A percentile compares a stretch with the other conserved stretches of the same genome.
phyloP scores from a whole-genome alignment of 2,113 vertebrate species.

The Gambusia affinis region DNA sequence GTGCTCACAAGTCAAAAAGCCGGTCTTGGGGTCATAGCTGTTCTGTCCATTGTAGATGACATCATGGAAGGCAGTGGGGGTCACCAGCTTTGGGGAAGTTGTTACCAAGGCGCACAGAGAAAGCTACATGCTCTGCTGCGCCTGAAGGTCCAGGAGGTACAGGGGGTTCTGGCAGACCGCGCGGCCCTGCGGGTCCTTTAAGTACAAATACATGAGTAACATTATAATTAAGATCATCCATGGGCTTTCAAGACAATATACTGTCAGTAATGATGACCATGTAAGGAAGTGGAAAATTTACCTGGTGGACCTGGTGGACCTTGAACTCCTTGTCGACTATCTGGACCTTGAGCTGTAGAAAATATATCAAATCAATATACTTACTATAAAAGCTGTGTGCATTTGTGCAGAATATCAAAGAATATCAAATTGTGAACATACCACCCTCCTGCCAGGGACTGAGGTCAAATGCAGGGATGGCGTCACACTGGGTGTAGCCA shows the following conservation, averaged over 20 bases:
- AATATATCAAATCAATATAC: constrained; percentile 1
- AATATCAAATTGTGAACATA: constrained; percentile 32
- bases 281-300: constrained; percentile 2
- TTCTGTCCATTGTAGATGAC: constrained; percentile 65
- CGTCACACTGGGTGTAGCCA: constrained; percentile 51
- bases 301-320: neutral
- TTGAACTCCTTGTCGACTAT: too few species aligned
- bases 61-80: constrained; percentile 33
- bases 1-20: constrained; percentile 58
- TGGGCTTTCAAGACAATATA: too few species aligned
- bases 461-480: constrained; percentile 70
- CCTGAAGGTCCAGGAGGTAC: constrained; percentile 24
- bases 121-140: constrained; percentile 13
- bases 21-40: constrained; percentile 44
- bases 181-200: neutral
- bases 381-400: neutral
- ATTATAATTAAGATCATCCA: too few species aligned
- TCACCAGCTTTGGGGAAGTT: neutral
- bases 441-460: constrained; percentile 70
- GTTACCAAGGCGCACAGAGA: constrained; percentile 55
- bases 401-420: neutral
- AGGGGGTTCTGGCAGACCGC: too few species aligned
- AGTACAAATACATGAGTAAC: too few species aligned
- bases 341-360: neutral
- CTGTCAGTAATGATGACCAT: neutral